Percentiles rank a stretch among this genome's conserved stretches.
phyloP scores from a whole-genome alignment of 1,140 invertebrate species.

The Drosophila ficusphila region DNA sequence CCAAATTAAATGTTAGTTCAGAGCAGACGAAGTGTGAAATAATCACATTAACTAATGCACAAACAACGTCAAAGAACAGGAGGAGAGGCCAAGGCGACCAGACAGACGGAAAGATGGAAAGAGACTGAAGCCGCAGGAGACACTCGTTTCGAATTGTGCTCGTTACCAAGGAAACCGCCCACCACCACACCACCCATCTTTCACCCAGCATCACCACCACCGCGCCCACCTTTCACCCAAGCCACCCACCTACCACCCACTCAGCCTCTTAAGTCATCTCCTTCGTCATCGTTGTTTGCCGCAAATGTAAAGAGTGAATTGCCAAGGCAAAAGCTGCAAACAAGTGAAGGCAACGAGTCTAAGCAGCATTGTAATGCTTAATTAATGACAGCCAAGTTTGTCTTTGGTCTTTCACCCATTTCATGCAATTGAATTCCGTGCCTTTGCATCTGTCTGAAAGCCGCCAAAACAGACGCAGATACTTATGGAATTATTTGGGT shows the following conservation, averaged over 20 bases:
- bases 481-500: conserved; percentile 3
- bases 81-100: conserved; percentile 5
- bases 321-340: conserved; percentile 3
- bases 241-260: neutral
- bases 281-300: conserved; percentile 42
- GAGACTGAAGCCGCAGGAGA: conserved; percentile 14
- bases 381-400: conserved; percentile 29
- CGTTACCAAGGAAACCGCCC: conserved; percentile 18
- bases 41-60: conserved; percentile 76
- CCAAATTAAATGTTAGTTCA: conserved; percentile 62
- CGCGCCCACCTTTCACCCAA: neutral
- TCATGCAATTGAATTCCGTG: neutral
- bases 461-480: neutral
- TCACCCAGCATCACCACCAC: neutral
- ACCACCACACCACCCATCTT: neutral
- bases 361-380: conserved; percentile 23
- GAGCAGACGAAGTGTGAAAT: conserved; percentile 77
- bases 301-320: conserved; percentile 13
- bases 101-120: conserved; percentile 7
- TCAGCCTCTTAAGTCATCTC: conserved; percentile 28
- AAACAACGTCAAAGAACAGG: conserved; percentile 34
- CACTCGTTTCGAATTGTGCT: neutral
- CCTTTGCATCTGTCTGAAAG: neutral
- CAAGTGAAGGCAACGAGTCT: conserved; percentile 4
- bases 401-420: neutral